Base-by-base conservation (phyloP, 2,888 invertebrate genomes). In the Seira ritae region DNA sequence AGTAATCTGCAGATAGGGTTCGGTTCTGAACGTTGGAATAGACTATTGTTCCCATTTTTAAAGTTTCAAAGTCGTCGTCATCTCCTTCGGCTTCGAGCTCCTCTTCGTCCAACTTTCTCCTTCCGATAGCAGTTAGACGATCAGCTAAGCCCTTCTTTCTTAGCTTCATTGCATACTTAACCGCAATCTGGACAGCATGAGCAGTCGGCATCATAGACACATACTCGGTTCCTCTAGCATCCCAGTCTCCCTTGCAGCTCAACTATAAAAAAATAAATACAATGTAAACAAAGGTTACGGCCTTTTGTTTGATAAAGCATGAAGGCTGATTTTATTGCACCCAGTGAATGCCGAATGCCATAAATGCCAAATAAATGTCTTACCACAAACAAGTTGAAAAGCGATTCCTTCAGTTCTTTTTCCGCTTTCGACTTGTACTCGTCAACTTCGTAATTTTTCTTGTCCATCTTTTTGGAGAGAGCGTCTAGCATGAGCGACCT, bases 321-420 rank as follows among this genome's bases (percentile, higher is more conserved):
- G 60, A 60, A 60, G n/a, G n/a, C n/a, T n/a, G n/a, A n/a, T n/a
- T n/a, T n/a, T n/a, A n/a, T n/a, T n/a, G n/a, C n/a, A n/a, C n/a
- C n/a, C n/a, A n/a, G n/a, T n/a, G n/a, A n/a, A n/a, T n/a, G n/a
- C n/a, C n/a, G n/a, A n/a, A n/a, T n/a, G n/a, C n/a, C n/a, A n/a
- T n/a, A n/a, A n/a, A n/a, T n/a, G n/a, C n/a, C n/a, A n/a, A n/a
- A n/a, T n/a, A n/a, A 31, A 31, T 31, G 31, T 8, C 85, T 93
- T 91, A 98, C 96, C 67, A 96, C 96, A 92, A 98, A 98, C 68
- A 97, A 91, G 91, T 96, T 97, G 87, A 98, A 93, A n/a, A 97
- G 93, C 3, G 95, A 93, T 90, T 97, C 95, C 86, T 95, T 94
- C 0, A 94, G 92, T 20, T 92, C 91, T 90, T 94, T 94, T n/a